phyloP scores from a whole-genome alignment of 2,113 vertebrate species.

The Ceyx margarethae region DNA sequence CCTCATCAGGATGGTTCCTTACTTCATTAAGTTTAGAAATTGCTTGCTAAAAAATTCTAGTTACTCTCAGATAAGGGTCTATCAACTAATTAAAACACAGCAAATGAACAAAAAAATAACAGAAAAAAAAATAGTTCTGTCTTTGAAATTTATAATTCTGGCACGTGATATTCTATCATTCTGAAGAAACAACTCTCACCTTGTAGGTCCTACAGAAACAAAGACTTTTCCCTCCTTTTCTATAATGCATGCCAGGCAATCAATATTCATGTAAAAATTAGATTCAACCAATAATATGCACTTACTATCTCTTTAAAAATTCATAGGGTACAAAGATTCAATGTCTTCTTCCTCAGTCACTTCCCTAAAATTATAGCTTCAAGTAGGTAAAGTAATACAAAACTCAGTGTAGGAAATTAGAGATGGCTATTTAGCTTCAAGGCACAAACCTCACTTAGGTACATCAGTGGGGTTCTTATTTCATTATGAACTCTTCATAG shows the following conservation, averaged over 20 bases:
- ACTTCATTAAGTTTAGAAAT: neutral
- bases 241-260: neutral
- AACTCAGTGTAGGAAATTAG: neutral
- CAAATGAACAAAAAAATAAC: neutral
- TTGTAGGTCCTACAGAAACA: neutral
- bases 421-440: neutral
- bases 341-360: neutral
- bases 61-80: neutral
- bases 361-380: neutral
- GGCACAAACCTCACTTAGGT: neutral
- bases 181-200: neutral
- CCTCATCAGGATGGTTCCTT: neutral
- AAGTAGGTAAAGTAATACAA: neutral
- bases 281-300: neutral
- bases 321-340: neutral
- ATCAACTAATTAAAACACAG: neutral
- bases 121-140: neutral
- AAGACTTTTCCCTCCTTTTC: neutral
- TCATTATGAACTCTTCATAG: neutral
- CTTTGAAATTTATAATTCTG: neutral
- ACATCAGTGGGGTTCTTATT: neutral
- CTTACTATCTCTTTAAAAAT: neutral
- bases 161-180: neutral
- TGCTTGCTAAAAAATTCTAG: neutral
- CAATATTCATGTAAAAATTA: neutral